A percentile compares a stretch with the other conserved stretches of the same genome.
Evolutionary conservation across 1,140 invertebrate species (phyloP).

Genomic region (Ooceraea biroi): DNA sequence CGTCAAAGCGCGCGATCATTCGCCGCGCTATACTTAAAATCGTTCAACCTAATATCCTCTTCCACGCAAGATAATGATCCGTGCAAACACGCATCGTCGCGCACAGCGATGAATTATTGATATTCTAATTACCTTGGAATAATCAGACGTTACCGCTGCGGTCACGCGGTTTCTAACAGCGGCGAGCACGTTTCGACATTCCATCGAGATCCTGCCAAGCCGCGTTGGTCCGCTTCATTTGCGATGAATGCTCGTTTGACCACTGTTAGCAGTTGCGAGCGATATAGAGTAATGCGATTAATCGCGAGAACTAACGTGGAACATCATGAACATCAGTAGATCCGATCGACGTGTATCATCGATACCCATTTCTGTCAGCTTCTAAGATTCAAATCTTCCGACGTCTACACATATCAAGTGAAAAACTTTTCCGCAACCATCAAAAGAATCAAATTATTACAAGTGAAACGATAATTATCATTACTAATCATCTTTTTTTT

Average conservation of each 20-base stretch:
- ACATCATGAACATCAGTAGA: slow-evolving; percentile 26
- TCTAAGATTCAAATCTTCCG: too few relatives aligned
- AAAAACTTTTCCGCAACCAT: slow-evolving; percentile 4
- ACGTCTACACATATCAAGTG: not conserved
- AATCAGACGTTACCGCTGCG: slow-evolving; percentile 32
- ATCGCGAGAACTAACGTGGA: not conserved
- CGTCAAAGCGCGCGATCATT: not conserved
- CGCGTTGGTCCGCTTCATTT: slow-evolving; percentile 47
- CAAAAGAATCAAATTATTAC: not conserved
- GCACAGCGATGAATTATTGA: slow-evolving; percentile 46
- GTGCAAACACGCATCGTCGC: slow-evolving; percentile 29
- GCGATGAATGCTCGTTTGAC: slow-evolving; percentile 31
- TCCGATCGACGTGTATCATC: slow-evolving; percentile 14
- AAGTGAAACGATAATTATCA: not conserved
- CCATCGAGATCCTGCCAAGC: slow-evolving; percentile 24
- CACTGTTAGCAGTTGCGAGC: slow-evolving; percentile 7
- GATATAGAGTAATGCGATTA: slow-evolving; percentile 43
- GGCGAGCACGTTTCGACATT: slow-evolving; percentile 9
- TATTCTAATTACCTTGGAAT: slow-evolving; percentile 56
- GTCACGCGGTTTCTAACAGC: slow-evolving; percentile 20
- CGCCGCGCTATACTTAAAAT: not conserved
- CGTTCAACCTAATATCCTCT: not conserved
- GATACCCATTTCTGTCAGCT: slow-evolving; percentile 2
- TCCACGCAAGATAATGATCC: slow-evolving; percentile 1
- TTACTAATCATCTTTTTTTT: not conserved